Base-by-base conservation (phyloP, 2,888 invertebrate species). In the Coenonympha glycerion region DNA sequence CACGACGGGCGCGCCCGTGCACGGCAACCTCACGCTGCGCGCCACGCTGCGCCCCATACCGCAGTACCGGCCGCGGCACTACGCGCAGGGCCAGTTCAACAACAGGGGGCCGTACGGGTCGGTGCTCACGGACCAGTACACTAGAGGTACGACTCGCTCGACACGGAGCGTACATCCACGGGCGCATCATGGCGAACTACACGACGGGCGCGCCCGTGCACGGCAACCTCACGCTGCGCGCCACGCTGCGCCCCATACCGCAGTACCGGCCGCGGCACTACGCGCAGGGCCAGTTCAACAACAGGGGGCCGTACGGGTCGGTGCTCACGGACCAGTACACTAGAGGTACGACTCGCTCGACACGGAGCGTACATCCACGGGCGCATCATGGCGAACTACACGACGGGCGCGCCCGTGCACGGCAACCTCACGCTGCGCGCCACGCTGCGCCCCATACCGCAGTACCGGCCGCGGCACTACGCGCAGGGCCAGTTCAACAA, bases 121-220 rank as follows among this genome's bases (percentile, higher is more conserved):
- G 0, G 69, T 68, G 41, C 68, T 66, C 22, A 69, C 64, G 45
- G 76, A 71, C 28, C 87, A 85, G 64, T 85, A 84, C 40, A 76
- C 82, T 0, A 73, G 82, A 66, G 72, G 87, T 86, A 31, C n/a
- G 16, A 3, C n/a, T 26, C 3, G 26, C 2, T n/a, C n/a, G n/a
- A n/a, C 89, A n/a, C n/a, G n/a, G n/a, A n/a, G n/a, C n/a, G 6
- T 96, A 87, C 68, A 92, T 98, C 68, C 90, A 92, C 68, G 98
- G 98, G 0, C 90, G 92, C 1, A 90, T 98, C 2, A 93, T 95
- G 91, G 97, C 98, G 0, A 98, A 98, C 90, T 97, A 97, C 71
- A 97, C 97, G 1, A 96, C 95, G 53, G 98, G 98, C 1, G 94
- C 93, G 19, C 96, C 97, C 0, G 96, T 97, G 0, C 88, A 88